Conservation (phyloP, 2,113 vertebrate species). For the Platichthys flesus region DNA sequence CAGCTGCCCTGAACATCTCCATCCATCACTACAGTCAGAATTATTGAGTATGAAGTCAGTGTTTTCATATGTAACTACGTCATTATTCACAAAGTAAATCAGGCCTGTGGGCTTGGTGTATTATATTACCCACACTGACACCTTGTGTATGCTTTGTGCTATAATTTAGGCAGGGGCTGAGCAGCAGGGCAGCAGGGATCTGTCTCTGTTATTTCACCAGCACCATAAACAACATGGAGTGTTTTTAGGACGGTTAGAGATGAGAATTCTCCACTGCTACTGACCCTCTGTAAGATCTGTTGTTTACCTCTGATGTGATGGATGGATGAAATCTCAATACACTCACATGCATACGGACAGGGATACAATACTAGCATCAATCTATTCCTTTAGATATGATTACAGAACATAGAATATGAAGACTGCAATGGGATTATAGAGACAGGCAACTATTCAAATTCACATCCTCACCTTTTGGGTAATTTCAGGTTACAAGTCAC, state of each 20-base stretch:
- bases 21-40: background rate
- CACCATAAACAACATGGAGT: too few species aligned
- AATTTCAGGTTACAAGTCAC: too few species aligned
- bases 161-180: background rate
- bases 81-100: slow-evolving; percentile 22
- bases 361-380: too few species aligned
- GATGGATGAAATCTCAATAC: background rate
- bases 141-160: slow-evolving; percentile 28
- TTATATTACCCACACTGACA: slow-evolving; percentile 38
- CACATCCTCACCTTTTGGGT: too few species aligned
- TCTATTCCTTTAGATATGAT: too few species aligned
- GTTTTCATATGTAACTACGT: slow-evolving; percentile 7
- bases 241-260: background rate
- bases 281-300: too few species aligned
- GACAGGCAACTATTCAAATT: too few species aligned
- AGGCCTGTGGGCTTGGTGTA: background rate
- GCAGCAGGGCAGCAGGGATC: background rate
- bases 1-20: background rate
- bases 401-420: too few species aligned
- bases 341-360: background rate
- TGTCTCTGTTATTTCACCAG: background rate
- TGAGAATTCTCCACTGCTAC: too few species aligned
- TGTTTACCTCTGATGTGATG: background rate
- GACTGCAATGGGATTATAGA: too few species aligned
- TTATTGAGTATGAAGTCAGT: background rate